Evolutionary conservation across 2,113 vertebrate genomes (phyloP), one percentile per base, ranked within the genome.

Genomic region (Cepphus grylle): DNA sequence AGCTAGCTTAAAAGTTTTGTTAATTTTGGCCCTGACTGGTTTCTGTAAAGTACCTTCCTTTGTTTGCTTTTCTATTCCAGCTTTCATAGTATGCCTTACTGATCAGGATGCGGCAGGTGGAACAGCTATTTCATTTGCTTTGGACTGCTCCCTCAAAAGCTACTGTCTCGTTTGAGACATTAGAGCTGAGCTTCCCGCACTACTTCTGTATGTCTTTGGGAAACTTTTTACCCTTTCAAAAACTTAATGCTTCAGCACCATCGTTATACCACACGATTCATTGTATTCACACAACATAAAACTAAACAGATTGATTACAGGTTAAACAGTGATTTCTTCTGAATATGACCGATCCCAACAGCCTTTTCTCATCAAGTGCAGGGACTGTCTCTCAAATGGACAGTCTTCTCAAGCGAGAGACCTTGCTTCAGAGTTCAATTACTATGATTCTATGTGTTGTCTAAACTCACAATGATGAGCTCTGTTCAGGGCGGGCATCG

Each of bases 221-320:
- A 83, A 86, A 27, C 8, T 34, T 79, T 49, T 42, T 58, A 72
- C n/a, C 61, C 43, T 73, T 72, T 32, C 65, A 34, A 56, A 87
- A 65, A n/a, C 23, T 80, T 18, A 32, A n/a, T 30, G 47, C n/a
- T 52, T 88, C 61, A 82, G 43, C 61, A 72, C 15, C 45, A 40
- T 22, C 0, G 0, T 59, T 29, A 40, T 19, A 59, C 22, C 16
- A 55, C 29, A 45, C 1, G 3, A 26, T 66, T 88, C 47, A 52
- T 0, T 53, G 50, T 29, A 73, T 40, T 70, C 25, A 61, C 7
- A 32, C 26, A 70, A 38, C 7, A 56, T 6, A 71, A 50, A 83
- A 29, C 32, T 32, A 81, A 66, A 70, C 43, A 87, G 50, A 38
- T 17, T 32, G n/a, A 32, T 45, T n/a, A 69, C 17, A 70, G 36